These are phyloP conservation scores for Habropoda laboriosa DNA, from an alignment of 1,140 invertebrate genomes.

Conservation along the genomic window DNA sequence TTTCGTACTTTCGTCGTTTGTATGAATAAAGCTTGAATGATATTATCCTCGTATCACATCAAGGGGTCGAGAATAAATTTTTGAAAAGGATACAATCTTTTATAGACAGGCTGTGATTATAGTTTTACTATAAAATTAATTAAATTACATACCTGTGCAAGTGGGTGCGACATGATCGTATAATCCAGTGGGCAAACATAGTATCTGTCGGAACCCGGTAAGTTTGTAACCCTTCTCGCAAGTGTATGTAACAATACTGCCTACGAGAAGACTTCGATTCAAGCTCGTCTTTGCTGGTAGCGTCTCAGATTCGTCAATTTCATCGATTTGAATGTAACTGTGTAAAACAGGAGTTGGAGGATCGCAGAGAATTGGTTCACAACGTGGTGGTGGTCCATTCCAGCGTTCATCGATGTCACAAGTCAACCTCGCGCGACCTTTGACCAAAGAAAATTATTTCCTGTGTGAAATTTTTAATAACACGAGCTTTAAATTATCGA, in stretches of 20 bases:
- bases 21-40: too few species aligned
- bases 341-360: slow-evolving; percentile 88
- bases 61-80: too few species aligned
- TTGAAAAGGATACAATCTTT: too few species aligned
- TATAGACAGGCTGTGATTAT: too few species aligned
- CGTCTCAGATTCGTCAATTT: slow-evolving; percentile 63
- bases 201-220: slow-evolving; percentile 86
- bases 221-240: slow-evolving; percentile 88
- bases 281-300: slow-evolving; percentile 36
- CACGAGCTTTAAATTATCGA: too few species aligned
- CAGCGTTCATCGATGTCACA: slow-evolving; percentile 96
- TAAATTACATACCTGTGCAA: slow-evolving; percentile 85
- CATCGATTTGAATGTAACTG: slow-evolving; percentile 85
- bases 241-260: slow-evolving; percentile 89
- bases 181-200: slow-evolving; percentile 88
- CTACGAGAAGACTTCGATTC: slow-evolving; percentile 85
- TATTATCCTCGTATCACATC: too few species aligned
- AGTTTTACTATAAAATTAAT: too few species aligned
- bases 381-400: slow-evolving; percentile 95
- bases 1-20: background rate
- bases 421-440: slow-evolving; percentile 88
- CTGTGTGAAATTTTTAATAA: background rate
- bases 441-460: slow-evolving; percentile 15
- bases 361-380: slow-evolving; percentile 91
- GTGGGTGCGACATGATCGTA: slow-evolving; percentile 90